These are phyloP conservation scores for Cuniculus paca DNA, from an alignment of 2,797 vertebrate species.

Conservation along the genomic window DNA sequence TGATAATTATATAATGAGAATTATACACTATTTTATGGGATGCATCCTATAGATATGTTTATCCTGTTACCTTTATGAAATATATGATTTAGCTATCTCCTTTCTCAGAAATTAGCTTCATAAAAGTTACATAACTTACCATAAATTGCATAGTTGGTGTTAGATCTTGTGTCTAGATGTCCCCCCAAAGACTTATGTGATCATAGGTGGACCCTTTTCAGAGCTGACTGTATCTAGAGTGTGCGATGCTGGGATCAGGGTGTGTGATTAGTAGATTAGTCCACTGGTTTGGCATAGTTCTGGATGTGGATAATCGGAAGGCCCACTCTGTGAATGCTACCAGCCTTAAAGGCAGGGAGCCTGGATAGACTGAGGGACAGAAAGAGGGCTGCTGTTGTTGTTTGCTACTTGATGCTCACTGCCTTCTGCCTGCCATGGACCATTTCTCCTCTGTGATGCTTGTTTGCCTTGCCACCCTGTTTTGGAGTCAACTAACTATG, in stretches of 20 bases:
- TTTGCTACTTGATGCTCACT: background rate
- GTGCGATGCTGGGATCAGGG: background rate
- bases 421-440: background rate
- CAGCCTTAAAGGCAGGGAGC: background rate
- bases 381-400: background rate
- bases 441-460: background rate
- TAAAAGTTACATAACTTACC: background rate
- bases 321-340: background rate
- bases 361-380: background rate
- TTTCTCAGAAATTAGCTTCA: slow-evolving; percentile 15
- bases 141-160: background rate
- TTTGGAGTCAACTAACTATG: background rate
- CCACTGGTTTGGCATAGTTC: background rate
- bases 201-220: background rate
- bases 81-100: background rate
- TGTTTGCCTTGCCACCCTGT: background rate
- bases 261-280: background rate
- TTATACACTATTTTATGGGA: background rate
- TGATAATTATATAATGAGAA: background rate
- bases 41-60: background rate
- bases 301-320: background rate
- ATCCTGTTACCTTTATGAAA: background rate
- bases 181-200: background rate
- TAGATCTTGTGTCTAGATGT: background rate
- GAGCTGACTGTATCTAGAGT: background rate